A percentile compares a stretch with the other conserved stretches of the same genome.
Evolutionary conservation across 2,113 vertebrate genomes (phyloP).

Genomic region (Fukomys damarensis): DNA sequence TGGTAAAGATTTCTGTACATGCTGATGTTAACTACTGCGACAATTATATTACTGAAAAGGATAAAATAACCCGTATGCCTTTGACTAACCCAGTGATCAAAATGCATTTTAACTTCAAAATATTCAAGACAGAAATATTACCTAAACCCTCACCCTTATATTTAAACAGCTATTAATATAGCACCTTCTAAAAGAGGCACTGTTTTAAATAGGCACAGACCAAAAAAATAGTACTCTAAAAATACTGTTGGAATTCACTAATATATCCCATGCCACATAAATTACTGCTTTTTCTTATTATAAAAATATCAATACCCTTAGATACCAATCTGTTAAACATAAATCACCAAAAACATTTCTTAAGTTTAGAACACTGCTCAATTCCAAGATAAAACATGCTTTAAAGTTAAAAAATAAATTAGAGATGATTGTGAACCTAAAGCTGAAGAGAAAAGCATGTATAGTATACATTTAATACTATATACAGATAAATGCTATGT

Average conservation of each 20-base stretch:
- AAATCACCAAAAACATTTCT: constrained; percentile 81
- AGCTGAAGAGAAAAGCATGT: constrained; percentile 80
- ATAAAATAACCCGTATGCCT: constrained; percentile 61
- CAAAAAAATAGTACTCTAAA: constrained; percentile 73
- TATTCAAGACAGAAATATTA: constrained; percentile 72
- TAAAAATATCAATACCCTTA: constrained; percentile 83
- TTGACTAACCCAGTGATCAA: constrained; percentile 59
- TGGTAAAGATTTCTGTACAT: constrained; percentile 61
- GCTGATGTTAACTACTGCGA: constrained; percentile 48
- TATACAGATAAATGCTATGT: constrained; percentile 83
- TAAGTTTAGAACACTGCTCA: constrained; percentile 81
- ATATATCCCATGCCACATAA: constrained; percentile 82
- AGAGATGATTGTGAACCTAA: constrained; percentile 79
- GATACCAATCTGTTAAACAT: constrained; percentile 80
- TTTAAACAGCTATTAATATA: constrained; percentile 82
- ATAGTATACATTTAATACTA: constrained; percentile 79
- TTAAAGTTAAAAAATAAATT: constrained; percentile 85
- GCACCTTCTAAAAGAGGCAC: constrained; percentile 81
- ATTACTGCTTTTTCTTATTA: constrained; percentile 77
- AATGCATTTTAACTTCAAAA: constrained; percentile 60
- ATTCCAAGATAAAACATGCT: constrained; percentile 86
- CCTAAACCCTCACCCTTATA: constrained; percentile 74
- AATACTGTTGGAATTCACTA: constrained; percentile 79
- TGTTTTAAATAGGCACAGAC: constrained; percentile 82
- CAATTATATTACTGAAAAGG: constrained; percentile 9